phyloP scores from a whole-genome alignment of 2,888 invertebrate genomes.

The Empis livida region DNA sequence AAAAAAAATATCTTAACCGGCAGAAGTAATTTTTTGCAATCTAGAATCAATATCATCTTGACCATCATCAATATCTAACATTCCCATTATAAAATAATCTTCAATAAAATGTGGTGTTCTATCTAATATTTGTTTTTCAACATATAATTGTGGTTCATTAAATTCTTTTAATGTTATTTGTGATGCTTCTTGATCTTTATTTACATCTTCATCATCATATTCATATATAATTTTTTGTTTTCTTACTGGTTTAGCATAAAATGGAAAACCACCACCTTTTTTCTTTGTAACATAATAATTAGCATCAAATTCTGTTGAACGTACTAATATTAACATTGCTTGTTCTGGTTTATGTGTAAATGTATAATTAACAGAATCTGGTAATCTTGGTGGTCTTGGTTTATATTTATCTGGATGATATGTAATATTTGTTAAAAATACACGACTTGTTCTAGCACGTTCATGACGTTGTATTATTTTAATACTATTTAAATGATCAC shows the following conservation, averaged over 20 bases:
- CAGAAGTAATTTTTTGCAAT: slow-evolving; percentile 9
- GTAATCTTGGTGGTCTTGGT: slow-evolving; percentile 7
- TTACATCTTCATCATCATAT: no score
- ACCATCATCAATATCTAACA: no score
- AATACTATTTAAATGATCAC: slow-evolving; percentile 21
- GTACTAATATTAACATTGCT: slow-evolving; percentile 25
- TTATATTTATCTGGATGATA: slow-evolving; percentile 12
- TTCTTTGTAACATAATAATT: slow-evolving; percentile 17
- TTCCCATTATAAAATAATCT: no score
- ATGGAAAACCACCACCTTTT: slow-evolving; percentile 2
- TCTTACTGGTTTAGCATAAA: background rate
- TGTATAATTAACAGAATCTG: slow-evolving; percentile 17
- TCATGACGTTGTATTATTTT: slow-evolving; percentile 38
- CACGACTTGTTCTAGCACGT: slow-evolving; percentile 30
- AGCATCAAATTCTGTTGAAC: slow-evolving; percentile 23
- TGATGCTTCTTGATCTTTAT: no score
- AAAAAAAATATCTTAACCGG: no score
- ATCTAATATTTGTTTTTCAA: no score
- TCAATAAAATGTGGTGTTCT: no score
- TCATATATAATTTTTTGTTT: background rate
- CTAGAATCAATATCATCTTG: slow-evolving; percentile 14
- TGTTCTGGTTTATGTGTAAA: slow-evolving; percentile 27
- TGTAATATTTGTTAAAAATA: slow-evolving; percentile 13
- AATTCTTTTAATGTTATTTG: no score
- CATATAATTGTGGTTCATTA: no score